Percentiles rank a stretch among this genome's conserved stretches.
Evolutionary conservation across 2,888 invertebrate species (phyloP).

Genomic region (Conchocele bisecta): DNA sequence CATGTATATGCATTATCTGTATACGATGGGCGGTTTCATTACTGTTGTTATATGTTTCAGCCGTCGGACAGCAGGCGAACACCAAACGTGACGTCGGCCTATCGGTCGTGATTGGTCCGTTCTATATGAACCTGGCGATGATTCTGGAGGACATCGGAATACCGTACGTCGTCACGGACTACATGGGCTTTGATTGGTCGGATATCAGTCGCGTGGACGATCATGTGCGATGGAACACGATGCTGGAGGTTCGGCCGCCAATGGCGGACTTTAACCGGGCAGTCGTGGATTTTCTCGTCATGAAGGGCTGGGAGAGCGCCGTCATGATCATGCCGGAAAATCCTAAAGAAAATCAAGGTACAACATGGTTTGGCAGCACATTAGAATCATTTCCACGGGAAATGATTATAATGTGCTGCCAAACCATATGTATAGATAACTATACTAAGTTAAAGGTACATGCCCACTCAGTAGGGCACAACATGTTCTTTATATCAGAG

Average conservation of each 20-base stretch:
- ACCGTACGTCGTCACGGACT: conserved; percentile 75
- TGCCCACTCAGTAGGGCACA: too few relatives aligned
- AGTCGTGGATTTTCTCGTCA: conserved; percentile 70
- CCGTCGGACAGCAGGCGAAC: conserved; percentile 42
- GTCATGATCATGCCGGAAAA: conserved; percentile 75
- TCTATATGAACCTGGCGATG: conserved; percentile 76
- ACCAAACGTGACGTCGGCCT: conserved; percentile 38
- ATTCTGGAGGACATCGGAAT: conserved; percentile 65
- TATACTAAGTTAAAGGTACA: too few relatives aligned
- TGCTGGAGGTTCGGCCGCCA: conserved; percentile 74
- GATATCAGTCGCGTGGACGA: conserved; percentile 73
- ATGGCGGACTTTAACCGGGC: conserved; percentile 71
- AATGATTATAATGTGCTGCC: too few relatives aligned
- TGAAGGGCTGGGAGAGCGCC: conserved; percentile 66
- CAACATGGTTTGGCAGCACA: too few relatives aligned
- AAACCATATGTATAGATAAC: too few relatives aligned
- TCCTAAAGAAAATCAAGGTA: conserved; percentile 73
- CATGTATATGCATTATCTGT: too few relatives aligned
- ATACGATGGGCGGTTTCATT: too few relatives aligned
- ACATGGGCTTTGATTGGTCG: conserved; percentile 76
- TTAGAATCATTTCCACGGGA: too few relatives aligned
- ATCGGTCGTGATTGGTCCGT: conserved; percentile 74
- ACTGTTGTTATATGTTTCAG: too few relatives aligned
- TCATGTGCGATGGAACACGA: conserved; percentile 69
- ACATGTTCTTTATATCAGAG: too few relatives aligned